Conservation (phyloP, 2,888 invertebrate species). For the Drepanosiphum platanoidis region DNA sequence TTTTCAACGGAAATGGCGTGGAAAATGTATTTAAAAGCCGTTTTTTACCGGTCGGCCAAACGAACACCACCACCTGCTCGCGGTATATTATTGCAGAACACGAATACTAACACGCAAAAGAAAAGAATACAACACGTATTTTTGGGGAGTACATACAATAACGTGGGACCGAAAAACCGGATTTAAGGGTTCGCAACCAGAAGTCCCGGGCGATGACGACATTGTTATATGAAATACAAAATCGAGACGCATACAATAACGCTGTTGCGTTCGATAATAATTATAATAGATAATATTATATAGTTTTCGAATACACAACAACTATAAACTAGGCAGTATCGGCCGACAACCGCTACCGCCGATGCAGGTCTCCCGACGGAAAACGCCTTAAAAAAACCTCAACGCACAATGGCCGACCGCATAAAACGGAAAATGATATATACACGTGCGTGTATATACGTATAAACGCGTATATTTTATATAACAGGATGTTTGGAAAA, state of each 20-base stretch:
- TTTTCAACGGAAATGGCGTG: not conserved
- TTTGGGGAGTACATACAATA: conserved; percentile 14
- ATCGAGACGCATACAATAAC: no score
- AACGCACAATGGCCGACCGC: not conserved
- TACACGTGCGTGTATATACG: not conserved
- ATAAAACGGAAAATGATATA: not conserved
- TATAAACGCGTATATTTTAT: not conserved
- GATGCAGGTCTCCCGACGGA: not conserved
- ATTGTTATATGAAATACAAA: no score
- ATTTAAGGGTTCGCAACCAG: conserved; percentile 17
- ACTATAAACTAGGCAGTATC: not conserved
- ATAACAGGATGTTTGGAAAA: not conserved
- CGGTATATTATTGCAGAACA: not conserved
- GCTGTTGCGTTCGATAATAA: no score
- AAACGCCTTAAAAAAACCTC: not conserved
- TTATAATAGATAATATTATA: no score
- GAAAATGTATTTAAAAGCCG: conserved; percentile 35
- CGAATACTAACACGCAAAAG: not conserved
- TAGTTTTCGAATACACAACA: no score
- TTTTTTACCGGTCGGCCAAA: conserved; percentile 48
- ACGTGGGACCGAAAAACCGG: not conserved
- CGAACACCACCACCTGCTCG: conserved; percentile 14
- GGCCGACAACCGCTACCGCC: not conserved
- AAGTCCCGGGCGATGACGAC: not conserved
- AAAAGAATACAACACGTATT: not conserved